A percentile compares a stretch with the other conserved stretches of the same genome.
Evolutionary conservation across 2,113 vertebrate species (phyloP).

Genomic region (Pitta sordida): DNA sequence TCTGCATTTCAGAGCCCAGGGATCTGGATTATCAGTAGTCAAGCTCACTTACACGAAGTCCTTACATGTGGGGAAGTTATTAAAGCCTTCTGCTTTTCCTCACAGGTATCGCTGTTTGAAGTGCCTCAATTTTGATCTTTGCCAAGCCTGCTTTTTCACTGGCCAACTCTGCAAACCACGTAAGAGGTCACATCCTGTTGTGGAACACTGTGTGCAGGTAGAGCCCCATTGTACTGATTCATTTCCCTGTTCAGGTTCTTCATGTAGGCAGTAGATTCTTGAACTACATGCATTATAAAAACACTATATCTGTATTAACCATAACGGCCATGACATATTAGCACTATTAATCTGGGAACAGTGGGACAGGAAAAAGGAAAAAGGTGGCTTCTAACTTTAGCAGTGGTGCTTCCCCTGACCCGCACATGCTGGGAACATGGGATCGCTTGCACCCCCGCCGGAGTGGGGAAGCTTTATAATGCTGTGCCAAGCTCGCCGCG

Average conservation of each 20-base stretch:
- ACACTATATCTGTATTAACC: background rate
- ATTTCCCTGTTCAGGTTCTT: background rate
- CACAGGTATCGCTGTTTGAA: constrained; percentile 83
- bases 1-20: background rate
- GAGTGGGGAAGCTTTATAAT: too few species aligned
- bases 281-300: background rate
- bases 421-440: too few species aligned
- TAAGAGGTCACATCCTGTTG: constrained; percentile 75
- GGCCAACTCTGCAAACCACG: constrained; percentile 71
- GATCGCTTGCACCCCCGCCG: too few species aligned
- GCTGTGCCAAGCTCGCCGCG: too few species aligned
- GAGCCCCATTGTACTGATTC: background rate
- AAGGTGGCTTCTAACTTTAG: background rate
- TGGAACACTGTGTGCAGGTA: constrained; percentile 81
- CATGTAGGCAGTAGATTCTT: background rate
- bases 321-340: background rate
- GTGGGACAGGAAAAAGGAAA: background rate
- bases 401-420: background rate
- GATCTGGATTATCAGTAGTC: background rate
- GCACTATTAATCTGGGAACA: background rate
- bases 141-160: constrained; percentile 83
- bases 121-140: constrained; percentile 84
- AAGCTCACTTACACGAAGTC: background rate
- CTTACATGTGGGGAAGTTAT: background rate
- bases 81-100: background rate